Conservation (phyloP, 2,888 invertebrate species). For the Creontiades dilutus region DNA sequence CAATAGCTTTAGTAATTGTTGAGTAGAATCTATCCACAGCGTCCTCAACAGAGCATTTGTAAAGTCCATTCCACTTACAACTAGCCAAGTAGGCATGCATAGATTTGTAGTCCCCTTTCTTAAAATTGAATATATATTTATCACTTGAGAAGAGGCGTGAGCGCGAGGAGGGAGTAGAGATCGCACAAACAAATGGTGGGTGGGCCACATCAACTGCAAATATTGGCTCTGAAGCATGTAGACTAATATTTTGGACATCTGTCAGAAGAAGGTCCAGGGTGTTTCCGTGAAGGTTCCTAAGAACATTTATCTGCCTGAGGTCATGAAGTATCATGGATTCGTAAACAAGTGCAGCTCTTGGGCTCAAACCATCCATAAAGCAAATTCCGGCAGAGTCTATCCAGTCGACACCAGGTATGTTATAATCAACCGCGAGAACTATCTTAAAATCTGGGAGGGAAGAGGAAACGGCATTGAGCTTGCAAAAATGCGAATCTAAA, state of each 20-base stretch:
- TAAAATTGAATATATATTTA: conserved; percentile 9
- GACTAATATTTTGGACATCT: background rate
- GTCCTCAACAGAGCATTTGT: background rate
- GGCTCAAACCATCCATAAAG: background rate
- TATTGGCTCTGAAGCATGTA: background rate
- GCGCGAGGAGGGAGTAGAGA: background rate
- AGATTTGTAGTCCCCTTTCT: background rate
- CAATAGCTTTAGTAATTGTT: background rate
- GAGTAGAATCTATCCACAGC: background rate
- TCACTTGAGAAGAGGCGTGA: background rate
- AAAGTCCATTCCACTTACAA: background rate
- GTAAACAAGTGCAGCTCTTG: background rate
- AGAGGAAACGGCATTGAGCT: background rate
- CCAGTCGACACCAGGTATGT: background rate
- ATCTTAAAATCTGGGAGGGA: background rate
- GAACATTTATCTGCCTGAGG: too few species aligned
- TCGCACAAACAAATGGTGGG: background rate
- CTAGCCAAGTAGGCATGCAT: background rate
- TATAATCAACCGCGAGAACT: conserved; percentile 3
- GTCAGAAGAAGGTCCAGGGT: background rate
- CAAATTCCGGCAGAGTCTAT: too few species aligned
- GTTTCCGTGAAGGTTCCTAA: background rate
- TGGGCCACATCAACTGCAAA: background rate
- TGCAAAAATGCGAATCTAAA: background rate
- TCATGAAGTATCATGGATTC: background rate